Conservation (phyloP, 2,797 vertebrate genomes). For the Channa striata region DNA sequence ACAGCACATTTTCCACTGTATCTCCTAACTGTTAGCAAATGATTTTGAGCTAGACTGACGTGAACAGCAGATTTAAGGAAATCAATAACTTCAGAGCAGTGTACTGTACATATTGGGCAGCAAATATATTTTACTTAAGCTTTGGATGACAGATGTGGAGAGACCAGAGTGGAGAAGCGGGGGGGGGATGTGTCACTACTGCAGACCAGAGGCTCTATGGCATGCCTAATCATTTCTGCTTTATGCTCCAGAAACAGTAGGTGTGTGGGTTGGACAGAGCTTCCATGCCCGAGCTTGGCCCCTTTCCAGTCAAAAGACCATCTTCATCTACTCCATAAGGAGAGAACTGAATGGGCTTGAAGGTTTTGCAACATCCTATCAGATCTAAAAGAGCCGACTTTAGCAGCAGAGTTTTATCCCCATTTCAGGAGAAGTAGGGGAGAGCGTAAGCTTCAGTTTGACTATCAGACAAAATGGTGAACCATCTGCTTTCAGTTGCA, state of each 20-base stretch:
- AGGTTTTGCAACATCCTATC: conserved; percentile 55
- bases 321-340: conserved; percentile 49
- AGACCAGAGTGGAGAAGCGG: conserved; percentile 50
- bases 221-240: conserved; percentile 80
- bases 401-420: conserved; percentile 63
- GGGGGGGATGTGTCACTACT: conserved; percentile 62
- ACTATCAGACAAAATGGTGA: conserved; percentile 62
- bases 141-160: conserved; percentile 78
- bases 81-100: conserved; percentile 42
- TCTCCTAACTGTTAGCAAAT: conserved; percentile 13
- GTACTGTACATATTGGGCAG: conserved; percentile 34
- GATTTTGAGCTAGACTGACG: conserved; percentile 41
- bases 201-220: conserved; percentile 67
- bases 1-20: conserved; percentile 10
- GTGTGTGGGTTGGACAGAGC: conserved; percentile 48
- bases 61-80: conserved; percentile 42
- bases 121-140: conserved; percentile 51
- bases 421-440: conserved; percentile 51
- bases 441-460: conserved; percentile 57
- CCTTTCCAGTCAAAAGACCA: conserved; percentile 46
- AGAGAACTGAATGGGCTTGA: conserved; percentile 45
- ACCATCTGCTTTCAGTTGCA: conserved; percentile 75
- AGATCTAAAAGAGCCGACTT: conserved; percentile 52
- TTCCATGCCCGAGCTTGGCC: conserved; percentile 46
- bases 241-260: conserved; percentile 66